Evolutionary conservation across 2,888 invertebrate species (phyloP).

Genomic region (Cataglyphis livida): DNA sequence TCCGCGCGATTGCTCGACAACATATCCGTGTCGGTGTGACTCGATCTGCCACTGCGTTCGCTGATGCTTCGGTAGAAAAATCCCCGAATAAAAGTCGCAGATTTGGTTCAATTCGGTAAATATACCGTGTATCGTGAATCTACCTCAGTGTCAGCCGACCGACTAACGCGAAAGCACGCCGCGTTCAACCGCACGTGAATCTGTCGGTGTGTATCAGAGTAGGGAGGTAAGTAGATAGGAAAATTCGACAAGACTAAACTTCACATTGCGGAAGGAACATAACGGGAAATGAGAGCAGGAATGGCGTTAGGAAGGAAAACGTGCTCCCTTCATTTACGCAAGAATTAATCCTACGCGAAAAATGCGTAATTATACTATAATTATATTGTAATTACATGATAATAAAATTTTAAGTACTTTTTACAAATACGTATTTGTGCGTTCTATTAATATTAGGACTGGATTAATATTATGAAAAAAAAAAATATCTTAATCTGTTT

Average conservation of each 20-base stretch:
- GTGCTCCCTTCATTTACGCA: neutral
- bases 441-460: neutral
- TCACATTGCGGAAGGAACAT: conserved; percentile 46
- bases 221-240: conserved; percentile 16
- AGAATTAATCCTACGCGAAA: conserved; percentile 29
- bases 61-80: conserved; percentile 54
- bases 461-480: neutral
- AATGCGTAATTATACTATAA: neutral
- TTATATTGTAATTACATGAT: neutral
- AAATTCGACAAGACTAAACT: conserved; percentile 33
- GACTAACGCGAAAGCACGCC: conserved; percentile 30
- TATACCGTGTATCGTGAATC: conserved; percentile 27
- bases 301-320: conserved; percentile 42
- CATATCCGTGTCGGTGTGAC: conserved; percentile 14
- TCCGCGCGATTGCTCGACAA: conserved; percentile 68
- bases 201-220: conserved; percentile 8
- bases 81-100: conserved; percentile 69
- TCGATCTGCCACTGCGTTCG: conserved; percentile 40
- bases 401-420: neutral
- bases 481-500: neutral
- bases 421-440: neutral
- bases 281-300: conserved; percentile 46
- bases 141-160: conserved; percentile 23
- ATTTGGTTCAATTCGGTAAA: conserved; percentile 56
- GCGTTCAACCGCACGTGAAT: conserved; percentile 33